These are phyloP conservation scores for Pollenia amentaria DNA, from an alignment of 2,888 invertebrate species.

Conservation along the genomic window DNA sequence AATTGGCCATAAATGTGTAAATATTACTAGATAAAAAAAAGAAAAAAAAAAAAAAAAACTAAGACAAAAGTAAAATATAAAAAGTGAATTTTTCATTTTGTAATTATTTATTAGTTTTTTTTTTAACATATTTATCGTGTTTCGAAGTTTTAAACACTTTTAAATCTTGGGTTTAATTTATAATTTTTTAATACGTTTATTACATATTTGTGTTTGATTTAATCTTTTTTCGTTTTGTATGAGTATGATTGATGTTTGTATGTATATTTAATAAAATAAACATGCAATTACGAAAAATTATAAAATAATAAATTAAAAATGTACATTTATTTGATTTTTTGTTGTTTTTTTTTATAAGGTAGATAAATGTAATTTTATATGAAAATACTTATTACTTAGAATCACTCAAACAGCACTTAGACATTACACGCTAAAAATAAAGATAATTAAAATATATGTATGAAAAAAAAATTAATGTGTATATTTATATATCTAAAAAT, in stretches of 20 bases:
- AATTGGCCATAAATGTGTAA: too few species aligned
- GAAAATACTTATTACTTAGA: constrained; percentile 73
- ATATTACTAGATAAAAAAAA: too few species aligned
- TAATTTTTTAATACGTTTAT: constrained; percentile 38
- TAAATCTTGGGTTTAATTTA: constrained; percentile 11
- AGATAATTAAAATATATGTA: constrained; percentile 61
- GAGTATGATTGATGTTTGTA: constrained; percentile 54
- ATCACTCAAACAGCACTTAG: constrained; percentile 74
- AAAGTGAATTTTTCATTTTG: constrained; percentile 1
- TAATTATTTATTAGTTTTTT: constrained; percentile 48
- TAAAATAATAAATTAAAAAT: constrained; percentile 68
- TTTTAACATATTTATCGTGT: constrained; percentile 54
- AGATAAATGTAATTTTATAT: constrained; percentile 58
- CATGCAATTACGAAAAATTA: constrained; percentile 56
- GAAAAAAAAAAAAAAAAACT: not conserved
- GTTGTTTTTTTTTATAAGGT: constrained; percentile 53
- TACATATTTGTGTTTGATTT: constrained; percentile 43
- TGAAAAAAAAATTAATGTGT: constrained; percentile 53
- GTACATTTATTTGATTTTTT: constrained; percentile 54
- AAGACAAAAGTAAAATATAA: constrained; percentile 14
- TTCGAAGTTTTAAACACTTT: constrained; percentile 43
- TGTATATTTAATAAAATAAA: constrained; percentile 57
- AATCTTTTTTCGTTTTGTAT: constrained; percentile 48
- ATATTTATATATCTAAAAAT: constrained; percentile 61
- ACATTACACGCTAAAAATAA: constrained; percentile 68